A percentile compares a stretch with the other conserved stretches of the same genome.
Evolutionary conservation across 2,113 vertebrate genomes (phyloP).

Genomic region (Orthonyx spaldingii): DNA sequence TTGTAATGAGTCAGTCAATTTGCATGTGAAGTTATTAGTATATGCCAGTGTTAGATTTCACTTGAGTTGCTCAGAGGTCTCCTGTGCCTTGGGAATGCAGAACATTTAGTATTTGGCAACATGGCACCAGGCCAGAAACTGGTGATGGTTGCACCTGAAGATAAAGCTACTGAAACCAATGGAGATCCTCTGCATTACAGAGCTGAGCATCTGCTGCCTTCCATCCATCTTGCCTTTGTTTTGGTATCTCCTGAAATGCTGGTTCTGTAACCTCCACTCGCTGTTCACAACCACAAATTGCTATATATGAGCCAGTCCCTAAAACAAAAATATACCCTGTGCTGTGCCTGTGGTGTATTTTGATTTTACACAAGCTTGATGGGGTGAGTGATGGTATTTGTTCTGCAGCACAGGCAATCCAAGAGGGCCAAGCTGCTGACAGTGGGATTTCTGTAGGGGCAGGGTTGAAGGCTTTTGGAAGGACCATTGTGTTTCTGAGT

Average conservation of each 20-base stretch:
- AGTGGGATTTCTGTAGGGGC: background rate
- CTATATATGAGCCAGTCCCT: background rate
- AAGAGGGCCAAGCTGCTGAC: background rate
- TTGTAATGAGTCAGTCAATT: background rate
- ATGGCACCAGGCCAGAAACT: background rate
- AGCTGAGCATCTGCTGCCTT: background rate
- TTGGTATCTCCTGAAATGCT: background rate
- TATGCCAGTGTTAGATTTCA: background rate
- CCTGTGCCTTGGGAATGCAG: background rate
- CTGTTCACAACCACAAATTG: background rate
- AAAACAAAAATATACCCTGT: background rate
- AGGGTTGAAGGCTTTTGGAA: background rate
- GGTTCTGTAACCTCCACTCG: background rate
- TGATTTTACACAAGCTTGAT: background rate
- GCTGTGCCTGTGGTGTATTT: background rate
- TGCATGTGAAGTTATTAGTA: background rate
- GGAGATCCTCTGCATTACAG: background rate
- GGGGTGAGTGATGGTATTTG: background rate
- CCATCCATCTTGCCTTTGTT: background rate
- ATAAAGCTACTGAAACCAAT: background rate
- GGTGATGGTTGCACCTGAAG: background rate
- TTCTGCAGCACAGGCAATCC: background rate
- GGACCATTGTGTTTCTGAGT: background rate
- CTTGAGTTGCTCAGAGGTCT: background rate
- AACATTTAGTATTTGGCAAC: background rate